phyloP scores from a whole-genome alignment of 2,113 vertebrate species.

The Camelus bactrianus region DNA sequence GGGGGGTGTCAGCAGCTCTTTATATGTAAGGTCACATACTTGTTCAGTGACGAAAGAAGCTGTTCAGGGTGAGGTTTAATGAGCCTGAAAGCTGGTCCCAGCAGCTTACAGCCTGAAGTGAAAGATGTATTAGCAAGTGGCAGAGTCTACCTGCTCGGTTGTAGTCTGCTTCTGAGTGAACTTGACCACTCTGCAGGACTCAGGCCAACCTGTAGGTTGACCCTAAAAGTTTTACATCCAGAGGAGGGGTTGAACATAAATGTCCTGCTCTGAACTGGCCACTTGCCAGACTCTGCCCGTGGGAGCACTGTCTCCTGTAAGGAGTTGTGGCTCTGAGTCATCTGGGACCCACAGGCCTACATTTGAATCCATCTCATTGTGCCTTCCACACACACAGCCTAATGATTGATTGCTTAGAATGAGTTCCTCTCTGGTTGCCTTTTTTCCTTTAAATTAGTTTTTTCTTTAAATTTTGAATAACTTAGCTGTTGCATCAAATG shows the following conservation, averaged over 20 bases:
- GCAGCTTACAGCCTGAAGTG: not conserved
- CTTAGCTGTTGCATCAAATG: not conserved
- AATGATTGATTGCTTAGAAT: rapidly evolving
- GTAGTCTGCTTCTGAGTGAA: not conserved
- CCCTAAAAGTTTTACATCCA: not conserved
- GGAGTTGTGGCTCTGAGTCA: rapidly evolving
- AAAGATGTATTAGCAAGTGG: rapidly evolving
- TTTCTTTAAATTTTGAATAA: not conserved
- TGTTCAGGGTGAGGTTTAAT: not conserved
- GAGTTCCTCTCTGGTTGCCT: rapidly evolving
- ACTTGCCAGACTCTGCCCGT: not conserved
- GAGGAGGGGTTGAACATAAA: not conserved
- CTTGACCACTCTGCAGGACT: not conserved
- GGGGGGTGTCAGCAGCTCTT: not conserved
- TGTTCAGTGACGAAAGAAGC: not conserved
- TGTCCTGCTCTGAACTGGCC: not conserved
- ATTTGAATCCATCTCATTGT: rapidly evolving
- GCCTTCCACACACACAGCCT: rapidly evolving
- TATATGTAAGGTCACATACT: not conserved
- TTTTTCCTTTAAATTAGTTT: not conserved
- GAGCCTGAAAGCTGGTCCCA: not conserved
- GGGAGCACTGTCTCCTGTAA: not conserved
- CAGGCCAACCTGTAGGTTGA: not conserved
- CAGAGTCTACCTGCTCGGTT: rapidly evolving
- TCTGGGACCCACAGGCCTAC: not conserved